Percentiles rank a stretch among this genome's conserved stretches.
These are phyloP conservation scores for Nudaria mundana DNA, from an alignment of 2,888 invertebrate genomes.

Conservation along the genomic window DNA sequence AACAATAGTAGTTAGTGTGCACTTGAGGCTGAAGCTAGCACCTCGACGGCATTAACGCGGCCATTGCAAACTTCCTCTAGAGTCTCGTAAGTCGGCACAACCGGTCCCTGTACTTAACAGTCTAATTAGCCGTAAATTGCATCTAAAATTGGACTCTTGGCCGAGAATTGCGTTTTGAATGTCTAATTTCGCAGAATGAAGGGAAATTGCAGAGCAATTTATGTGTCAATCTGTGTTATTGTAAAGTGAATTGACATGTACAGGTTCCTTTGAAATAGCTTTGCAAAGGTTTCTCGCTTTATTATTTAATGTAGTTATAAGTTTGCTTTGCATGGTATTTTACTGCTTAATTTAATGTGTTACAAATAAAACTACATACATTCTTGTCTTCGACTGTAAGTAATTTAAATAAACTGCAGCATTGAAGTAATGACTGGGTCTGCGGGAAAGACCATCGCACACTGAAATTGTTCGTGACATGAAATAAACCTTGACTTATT, in stretches of 20 bases:
- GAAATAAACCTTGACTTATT: no score
- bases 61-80: slow-evolving; percentile 58
- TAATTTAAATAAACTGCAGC: no score
- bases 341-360: no score
- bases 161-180: slow-evolving; percentile 72
- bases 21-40: slow-evolving; percentile 38
- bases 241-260: slow-evolving; percentile 32
- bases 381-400: no score
- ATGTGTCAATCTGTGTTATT: slow-evolving; percentile 61
- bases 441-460: no score
- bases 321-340: no score
- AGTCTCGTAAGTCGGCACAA: slow-evolving; percentile 37
- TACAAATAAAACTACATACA: no score
- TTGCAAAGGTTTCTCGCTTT: no score
- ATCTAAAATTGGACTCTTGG: slow-evolving; percentile 68
- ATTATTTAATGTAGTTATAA: no score
- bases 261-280: slow-evolving; percentile 28
- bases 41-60: slow-evolving; percentile 47
- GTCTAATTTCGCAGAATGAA: slow-evolving; percentile 71
- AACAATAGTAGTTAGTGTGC: slow-evolving; percentile 50
- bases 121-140: slow-evolving; percentile 77
- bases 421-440: no score
- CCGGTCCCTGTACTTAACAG: slow-evolving; percentile 66
- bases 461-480: no score
- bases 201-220: slow-evolving; percentile 60